These are phyloP conservation scores for Sicus ferrugineus DNA, from an alignment of 2,888 invertebrate genomes.

Conservation along the genomic window DNA sequence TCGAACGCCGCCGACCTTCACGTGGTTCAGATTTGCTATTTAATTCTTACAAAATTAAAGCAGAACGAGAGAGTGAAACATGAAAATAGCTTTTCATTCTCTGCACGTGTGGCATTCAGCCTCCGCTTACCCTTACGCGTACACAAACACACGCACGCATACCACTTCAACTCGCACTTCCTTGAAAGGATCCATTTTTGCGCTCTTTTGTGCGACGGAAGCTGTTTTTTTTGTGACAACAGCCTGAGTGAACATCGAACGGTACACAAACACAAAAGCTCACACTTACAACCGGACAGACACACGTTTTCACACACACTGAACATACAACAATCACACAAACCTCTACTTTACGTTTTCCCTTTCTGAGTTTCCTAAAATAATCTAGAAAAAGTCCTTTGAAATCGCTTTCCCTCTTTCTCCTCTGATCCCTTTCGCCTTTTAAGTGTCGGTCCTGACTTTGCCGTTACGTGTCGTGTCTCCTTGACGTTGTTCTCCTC, in stretches of 20 bases:
- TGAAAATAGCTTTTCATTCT: constrained; percentile 8
- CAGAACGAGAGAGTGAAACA: neutral
- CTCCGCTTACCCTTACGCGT: neutral
- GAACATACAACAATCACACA: neutral
- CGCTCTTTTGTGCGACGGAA: neutral
- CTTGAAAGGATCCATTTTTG: neutral
- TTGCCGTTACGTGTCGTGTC: neutral
- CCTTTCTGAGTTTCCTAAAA: neutral
- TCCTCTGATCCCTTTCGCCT: neutral
- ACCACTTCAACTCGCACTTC: neutral
- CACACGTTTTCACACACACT: neutral
- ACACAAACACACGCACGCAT: constrained; percentile 5
- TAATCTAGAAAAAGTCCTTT: neutral
- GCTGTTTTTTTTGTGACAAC: constrained; percentile 4
- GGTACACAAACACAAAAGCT: neutral
- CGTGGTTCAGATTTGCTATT: neutral
- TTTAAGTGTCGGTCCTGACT: neutral
- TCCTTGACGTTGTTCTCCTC: neutral
- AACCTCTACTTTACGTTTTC: neutral
- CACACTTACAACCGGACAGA: neutral
- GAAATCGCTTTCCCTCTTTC: neutral
- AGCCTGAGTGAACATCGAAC: neutral
- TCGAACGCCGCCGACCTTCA: too few species aligned
- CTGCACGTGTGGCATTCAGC: neutral
- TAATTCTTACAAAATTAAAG: neutral